Conservation (phyloP, 2,797 vertebrate genomes). For the Spheniscus humboldti region DNA sequence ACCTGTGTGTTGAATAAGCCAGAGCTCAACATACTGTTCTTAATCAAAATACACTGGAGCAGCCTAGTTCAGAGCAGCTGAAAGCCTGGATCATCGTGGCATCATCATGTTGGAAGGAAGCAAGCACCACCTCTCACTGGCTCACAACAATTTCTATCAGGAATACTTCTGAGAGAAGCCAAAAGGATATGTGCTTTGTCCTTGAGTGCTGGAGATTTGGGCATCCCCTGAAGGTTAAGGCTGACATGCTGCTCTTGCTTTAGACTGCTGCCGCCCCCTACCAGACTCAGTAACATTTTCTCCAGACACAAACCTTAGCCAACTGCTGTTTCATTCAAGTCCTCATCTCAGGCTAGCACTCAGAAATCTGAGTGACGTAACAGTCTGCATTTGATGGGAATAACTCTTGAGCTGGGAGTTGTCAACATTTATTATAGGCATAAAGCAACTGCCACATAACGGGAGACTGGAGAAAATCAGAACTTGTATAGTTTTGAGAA, state of each 20-base stretch:
- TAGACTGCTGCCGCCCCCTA: neutral
- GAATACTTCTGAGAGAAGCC: neutral
- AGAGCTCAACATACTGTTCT: neutral
- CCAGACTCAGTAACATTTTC: neutral
- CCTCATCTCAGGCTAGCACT: neutral
- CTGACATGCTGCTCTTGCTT: neutral
- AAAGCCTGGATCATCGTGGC: neutral
- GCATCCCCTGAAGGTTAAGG: neutral
- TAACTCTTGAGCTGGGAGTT: neutral
- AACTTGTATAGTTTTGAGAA: neutral
- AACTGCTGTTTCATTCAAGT: constrained; percentile 24
- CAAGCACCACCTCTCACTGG: neutral
- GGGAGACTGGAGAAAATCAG: neutral
- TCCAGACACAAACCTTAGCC: neutral
- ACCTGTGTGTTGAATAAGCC: neutral
- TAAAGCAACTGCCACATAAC: neutral
- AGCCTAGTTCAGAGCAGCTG: neutral
- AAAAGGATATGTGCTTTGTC: neutral
- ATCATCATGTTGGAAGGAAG: neutral
- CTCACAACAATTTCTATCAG: neutral
- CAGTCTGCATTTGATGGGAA: constrained; percentile 6
- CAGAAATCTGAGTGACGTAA: neutral
- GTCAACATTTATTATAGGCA: neutral
- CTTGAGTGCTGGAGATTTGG: neutral
- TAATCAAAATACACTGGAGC: neutral